Conservation (phyloP, 2,888 invertebrate genomes). For the Campoplex nolae region DNA sequence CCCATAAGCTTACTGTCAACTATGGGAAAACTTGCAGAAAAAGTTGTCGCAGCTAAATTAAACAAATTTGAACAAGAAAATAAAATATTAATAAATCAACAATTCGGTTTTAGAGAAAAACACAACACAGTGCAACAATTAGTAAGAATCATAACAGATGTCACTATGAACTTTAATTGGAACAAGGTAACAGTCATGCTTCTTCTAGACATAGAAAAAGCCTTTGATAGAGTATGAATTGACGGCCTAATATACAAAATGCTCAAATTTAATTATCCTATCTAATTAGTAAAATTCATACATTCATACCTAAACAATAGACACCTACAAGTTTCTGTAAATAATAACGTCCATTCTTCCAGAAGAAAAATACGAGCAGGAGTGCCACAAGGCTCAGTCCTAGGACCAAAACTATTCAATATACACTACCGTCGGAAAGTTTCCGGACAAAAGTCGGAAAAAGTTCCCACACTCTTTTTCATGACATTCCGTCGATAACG, state of each 20-base stretch:
- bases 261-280: background rate
- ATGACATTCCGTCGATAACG: no score
- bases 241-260: background rate
- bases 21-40: no score
- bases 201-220: no score
- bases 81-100: background rate
- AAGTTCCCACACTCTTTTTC: no score
- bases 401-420: constrained; percentile 72
- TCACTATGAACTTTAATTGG: background rate
- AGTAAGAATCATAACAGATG: background rate
- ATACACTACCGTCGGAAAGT: no score
- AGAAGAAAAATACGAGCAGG: constrained; percentile 63
- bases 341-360: constrained; percentile 58
- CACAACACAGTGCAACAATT: background rate
- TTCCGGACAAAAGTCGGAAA: no score
- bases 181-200: background rate
- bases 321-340: constrained; percentile 70
- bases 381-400: constrained; percentile 70
- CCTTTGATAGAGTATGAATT: background rate
- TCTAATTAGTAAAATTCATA: constrained; percentile 7
- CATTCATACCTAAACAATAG: constrained; percentile 55
- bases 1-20: no score
- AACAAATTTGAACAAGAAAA: background rate
- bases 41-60: no score
- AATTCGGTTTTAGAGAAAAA: background rate